phyloP scores from a whole-genome alignment of 2,888 invertebrate species.

The Melanotus villosus region DNA sequence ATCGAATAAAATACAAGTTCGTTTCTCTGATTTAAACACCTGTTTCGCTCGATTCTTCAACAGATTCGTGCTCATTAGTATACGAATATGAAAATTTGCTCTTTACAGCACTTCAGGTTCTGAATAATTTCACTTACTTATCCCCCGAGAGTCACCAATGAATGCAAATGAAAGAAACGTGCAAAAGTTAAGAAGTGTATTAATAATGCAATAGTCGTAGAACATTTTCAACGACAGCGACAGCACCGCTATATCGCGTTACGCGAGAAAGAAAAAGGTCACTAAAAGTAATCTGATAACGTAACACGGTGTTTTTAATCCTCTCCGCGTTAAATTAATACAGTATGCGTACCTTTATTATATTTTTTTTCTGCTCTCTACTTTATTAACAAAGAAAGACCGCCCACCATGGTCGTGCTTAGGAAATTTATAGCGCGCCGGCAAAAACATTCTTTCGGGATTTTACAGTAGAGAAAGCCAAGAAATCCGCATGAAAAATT shows the following conservation, averaged over 20 bases:
- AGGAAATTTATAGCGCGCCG: too few relatives aligned
- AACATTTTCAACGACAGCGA: constrained; percentile 26
- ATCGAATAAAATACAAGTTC: constrained; percentile 16
- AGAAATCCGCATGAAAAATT: too few relatives aligned
- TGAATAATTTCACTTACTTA: constrained; percentile 47
- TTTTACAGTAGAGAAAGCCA: too few relatives aligned
- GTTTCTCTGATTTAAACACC: constrained; percentile 39
- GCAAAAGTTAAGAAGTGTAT: constrained; percentile 41
- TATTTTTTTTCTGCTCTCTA: too few relatives aligned
- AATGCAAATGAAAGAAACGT: constrained; percentile 46
- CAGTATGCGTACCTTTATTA: constrained; percentile 28
- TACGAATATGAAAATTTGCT: constrained; percentile 44
- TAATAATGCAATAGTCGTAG: constrained; percentile 44
- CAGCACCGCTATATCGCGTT: constrained; percentile 13
- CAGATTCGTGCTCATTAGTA: constrained; percentile 39
- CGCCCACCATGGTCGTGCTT: too few relatives aligned
- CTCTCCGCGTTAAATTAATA: constrained; percentile 25
- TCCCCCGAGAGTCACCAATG: constrained; percentile 37
- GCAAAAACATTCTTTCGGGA: too few relatives aligned
- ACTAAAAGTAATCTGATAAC: constrained; percentile 27
- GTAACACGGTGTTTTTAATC: constrained; percentile 15
- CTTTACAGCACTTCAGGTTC: constrained; percentile 41
- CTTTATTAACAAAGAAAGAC: constrained; percentile 22
- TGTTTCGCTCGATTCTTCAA: constrained; percentile 31
- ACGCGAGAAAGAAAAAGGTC: constrained; percentile 15